Conservation (phyloP, 2,888 invertebrate species). For the Stenoptilia bipunctidactyla region DNA sequence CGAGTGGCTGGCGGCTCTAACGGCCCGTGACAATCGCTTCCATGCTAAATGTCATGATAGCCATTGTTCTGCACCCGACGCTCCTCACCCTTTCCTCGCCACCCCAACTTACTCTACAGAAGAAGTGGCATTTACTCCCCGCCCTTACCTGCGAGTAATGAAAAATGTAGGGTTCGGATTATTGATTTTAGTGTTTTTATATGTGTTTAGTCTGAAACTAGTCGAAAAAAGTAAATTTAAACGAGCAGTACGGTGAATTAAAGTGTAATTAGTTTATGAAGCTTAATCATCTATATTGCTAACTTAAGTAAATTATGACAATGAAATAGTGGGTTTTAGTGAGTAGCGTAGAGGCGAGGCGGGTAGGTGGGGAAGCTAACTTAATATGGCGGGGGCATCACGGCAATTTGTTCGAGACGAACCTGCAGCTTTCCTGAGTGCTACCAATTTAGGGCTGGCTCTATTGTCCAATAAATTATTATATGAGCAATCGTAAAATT, state of each 20-base stretch:
- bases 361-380: conserved; percentile 44
- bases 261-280: conserved; percentile 21
- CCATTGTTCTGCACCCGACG: conserved; percentile 52
- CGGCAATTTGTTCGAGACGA: conserved; percentile 66
- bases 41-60: conserved; percentile 70
- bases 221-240: no score
- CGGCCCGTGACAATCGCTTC: conserved; percentile 67
- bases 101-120: conserved; percentile 37
- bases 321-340: conserved; percentile 29
- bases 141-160: conserved; percentile 45
- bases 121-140: conserved; percentile 53
- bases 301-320: conserved; percentile 1
- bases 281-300: conserved; percentile 25
- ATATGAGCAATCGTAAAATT: neutral
- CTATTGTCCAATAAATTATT: conserved; percentile 7
- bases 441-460: conserved; percentile 39
- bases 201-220: neutral
- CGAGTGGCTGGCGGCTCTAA: conserved; percentile 47
- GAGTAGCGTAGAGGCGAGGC: conserved; percentile 19
- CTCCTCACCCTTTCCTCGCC: conserved; percentile 26
- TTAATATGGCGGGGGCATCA: conserved; percentile 64
- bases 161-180: conserved; percentile 40
- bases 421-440: conserved; percentile 43
- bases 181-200: conserved; percentile 29
- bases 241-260: conserved; percentile 14